Percentiles rank a stretch among this genome's conserved stretches.
Conservation (phyloP, 2,888 invertebrate species). For the Tipula helvola region DNA sequence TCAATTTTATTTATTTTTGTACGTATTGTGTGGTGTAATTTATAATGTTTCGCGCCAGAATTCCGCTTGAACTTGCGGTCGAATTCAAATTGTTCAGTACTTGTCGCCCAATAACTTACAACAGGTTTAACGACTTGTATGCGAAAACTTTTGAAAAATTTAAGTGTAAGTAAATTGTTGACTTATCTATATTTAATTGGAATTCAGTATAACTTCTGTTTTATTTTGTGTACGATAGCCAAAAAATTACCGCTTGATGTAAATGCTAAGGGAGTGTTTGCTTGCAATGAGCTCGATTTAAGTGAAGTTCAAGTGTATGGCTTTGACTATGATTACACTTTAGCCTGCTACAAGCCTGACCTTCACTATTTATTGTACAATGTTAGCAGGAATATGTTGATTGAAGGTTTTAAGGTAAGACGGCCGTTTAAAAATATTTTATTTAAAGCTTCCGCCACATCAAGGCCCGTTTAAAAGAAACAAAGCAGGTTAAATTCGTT, state of each 20-base stretch:
- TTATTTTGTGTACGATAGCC: constrained; percentile 40
- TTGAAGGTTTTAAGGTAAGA: constrained; percentile 74
- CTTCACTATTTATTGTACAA: constrained; percentile 84
- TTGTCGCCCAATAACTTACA: neutral
- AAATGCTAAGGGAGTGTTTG: constrained; percentile 79
- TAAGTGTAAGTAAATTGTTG: constrained; percentile 46
- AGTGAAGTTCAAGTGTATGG: constrained; percentile 88
- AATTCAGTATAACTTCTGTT: too few species aligned
- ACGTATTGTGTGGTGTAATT: neutral
- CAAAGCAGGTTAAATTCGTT: too few species aligned
- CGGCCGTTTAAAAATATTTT: neutral
- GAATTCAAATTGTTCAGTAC: neutral
- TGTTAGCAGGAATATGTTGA: constrained; percentile 72
- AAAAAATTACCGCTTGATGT: constrained; percentile 81
- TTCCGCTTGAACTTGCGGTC: neutral
- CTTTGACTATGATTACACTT: constrained; percentile 97
- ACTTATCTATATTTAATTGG: too few species aligned
- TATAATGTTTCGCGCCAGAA: neutral
- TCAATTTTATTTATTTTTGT: neutral
- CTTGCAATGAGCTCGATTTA: constrained; percentile 89
- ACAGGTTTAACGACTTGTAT: constrained; percentile 43
- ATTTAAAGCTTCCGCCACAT: neutral
- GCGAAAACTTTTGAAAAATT: constrained; percentile 53
- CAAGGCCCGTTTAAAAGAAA: too few species aligned
- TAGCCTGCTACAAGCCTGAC: constrained; percentile 86